A percentile compares a stretch with the other conserved stretches of the same genome.
Evolutionary conservation across 2,888 invertebrate species (phyloP).

Genomic region (Amphiduros pacificus): DNA sequence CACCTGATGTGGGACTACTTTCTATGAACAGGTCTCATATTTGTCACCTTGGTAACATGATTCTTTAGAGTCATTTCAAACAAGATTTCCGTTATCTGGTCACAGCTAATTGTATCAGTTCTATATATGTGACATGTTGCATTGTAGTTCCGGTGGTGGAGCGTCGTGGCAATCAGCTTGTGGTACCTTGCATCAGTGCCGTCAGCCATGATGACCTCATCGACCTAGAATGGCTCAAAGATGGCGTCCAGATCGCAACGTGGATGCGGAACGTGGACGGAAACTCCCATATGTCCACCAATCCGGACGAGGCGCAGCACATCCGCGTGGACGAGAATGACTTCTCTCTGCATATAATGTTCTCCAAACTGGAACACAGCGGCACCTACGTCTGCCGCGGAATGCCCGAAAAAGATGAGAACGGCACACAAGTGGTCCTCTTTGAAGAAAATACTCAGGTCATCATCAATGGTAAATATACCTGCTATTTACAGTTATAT

Average conservation of each 20-base stretch:
- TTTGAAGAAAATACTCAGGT: neutral
- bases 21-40: too few relatives aligned
- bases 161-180: neutral
- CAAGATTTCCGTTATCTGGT: too few relatives aligned
- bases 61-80: too few relatives aligned
- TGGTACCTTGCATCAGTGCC: neutral
- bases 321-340: neutral
- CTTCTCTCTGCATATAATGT: neutral
- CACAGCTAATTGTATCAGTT: too few relatives aligned
- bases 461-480: neutral
- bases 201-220: neutral
- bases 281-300: too few relatives aligned
- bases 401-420: neutral
- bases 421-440: neutral
- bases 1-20: too few relatives aligned
- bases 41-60: too few relatives aligned
- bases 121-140: too few relatives aligned
- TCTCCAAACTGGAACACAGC: neutral
- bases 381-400: neutral
- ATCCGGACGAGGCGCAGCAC: too few relatives aligned
- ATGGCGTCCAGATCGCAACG: too few relatives aligned
- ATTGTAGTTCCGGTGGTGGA: neutral
- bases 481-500: neutral
- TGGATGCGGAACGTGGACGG: too few relatives aligned
- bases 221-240: neutral